Base-by-base conservation (phyloP, 2,113 vertebrate genomes). In the Eidolon helvum region DNA sequence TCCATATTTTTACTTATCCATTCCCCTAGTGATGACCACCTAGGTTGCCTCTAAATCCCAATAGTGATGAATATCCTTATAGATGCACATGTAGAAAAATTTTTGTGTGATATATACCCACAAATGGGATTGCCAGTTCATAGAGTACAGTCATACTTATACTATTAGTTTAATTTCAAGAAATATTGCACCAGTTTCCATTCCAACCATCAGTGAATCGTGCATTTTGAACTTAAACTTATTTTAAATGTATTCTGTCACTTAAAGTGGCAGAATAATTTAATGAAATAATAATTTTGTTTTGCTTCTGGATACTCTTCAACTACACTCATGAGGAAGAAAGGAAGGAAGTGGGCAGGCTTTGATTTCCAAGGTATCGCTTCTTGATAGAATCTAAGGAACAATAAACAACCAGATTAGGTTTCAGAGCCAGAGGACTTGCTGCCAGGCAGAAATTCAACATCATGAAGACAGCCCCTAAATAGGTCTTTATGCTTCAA, bases 201-300 rank as follows among this genome's bases (percentile, higher is more conserved):
- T 77, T 63, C 35, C 26, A 59, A 69, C 18, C 15, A 35, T 59
- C 40, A 57, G 3, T 35, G 48, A 48, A 22, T 33, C 2, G 0
- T 85, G 7, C 61, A 92, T 59, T 66, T 85, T 92, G 50, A 91
- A 77, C 7, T 94, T 84, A 48, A 57, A 14, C 38, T n/a, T 85
- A 92, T 82, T 95, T 85, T 59, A 95, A 90, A 80, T 86, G 8
- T 55, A 74, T 66, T 92, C 26, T 93, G 48, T n/a, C 69, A 50
- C 48, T 35, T 77, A 72, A 87, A 80, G 65, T 77, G 33, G 11
- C 33, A 59, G 61, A 85, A 50, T 30, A 77, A 57, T 40, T 40
- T 80, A 59, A 4, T 19, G 38, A 74, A 87, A 77, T 59, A 75
- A 55, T 72, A 48, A 38, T 85, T 75, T 55, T 90, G 24, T 33